Conservation (phyloP, 2,797 vertebrate genomes). For the Pipistrellus pygmaeus region DNA sequence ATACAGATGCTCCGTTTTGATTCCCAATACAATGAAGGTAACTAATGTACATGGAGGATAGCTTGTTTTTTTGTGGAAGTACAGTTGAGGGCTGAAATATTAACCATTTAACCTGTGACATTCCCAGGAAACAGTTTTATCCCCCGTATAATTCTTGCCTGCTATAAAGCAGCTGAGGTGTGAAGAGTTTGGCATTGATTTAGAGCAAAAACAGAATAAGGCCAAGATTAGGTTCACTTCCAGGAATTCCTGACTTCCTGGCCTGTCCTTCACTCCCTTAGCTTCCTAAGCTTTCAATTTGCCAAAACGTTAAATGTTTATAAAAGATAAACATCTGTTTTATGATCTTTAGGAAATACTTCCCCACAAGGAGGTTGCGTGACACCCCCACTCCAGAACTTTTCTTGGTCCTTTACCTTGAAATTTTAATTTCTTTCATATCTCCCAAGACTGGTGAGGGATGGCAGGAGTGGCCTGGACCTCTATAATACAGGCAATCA, state of each 20-base stretch:
- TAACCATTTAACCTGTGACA: conserved; percentile 69
- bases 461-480: neutral
- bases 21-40: neutral
- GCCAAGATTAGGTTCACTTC: conserved; percentile 63
- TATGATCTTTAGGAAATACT: conserved; percentile 45
- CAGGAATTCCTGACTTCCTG: conserved; percentile 74
- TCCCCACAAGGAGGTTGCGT: conserved; percentile 13
- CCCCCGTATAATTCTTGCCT: conserved; percentile 67
- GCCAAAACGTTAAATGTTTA: conserved; percentile 64
- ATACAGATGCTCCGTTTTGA: conserved; percentile 37
- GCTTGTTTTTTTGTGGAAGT: conserved; percentile 53
- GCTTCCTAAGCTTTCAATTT: conserved; percentile 69
- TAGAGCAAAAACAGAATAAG: conserved; percentile 75
- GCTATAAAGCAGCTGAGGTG: conserved; percentile 79
- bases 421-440: conserved; percentile 73
- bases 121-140: conserved; percentile 70
- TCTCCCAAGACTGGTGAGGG: conserved; percentile 33
- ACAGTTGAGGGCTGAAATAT: conserved; percentile 55
- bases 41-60: conserved; percentile 3
- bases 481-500: conserved; percentile 60
- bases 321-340: conserved; percentile 72
- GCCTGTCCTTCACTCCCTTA: conserved; percentile 70
- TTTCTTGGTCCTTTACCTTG: conserved; percentile 63
- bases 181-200: conserved; percentile 79
- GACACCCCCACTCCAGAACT: conserved; percentile 13